These are phyloP conservation scores for Gymnothorax reevesii DNA, from an alignment of 2,797 vertebrate species.

Conservation along the genomic window DNA sequence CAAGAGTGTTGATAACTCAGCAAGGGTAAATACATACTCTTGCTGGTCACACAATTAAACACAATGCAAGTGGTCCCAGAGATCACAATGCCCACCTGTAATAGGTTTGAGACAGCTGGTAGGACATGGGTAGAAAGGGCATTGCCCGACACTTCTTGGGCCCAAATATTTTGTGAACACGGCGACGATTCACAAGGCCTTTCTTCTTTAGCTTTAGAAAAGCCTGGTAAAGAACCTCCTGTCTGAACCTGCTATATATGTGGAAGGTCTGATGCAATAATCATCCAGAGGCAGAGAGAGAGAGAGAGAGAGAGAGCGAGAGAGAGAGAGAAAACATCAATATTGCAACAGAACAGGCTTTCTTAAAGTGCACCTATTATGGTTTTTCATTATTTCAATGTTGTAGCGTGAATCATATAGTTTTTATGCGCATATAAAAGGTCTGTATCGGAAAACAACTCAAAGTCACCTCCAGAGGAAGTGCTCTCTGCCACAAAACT, in stretches of 20 bases:
- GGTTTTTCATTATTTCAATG: too few relatives aligned
- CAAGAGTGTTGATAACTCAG: neutral
- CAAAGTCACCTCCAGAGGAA: too few relatives aligned
- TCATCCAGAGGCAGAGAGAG: neutral
- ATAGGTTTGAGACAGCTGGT: constrained; percentile 92
- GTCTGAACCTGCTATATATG: constrained; percentile 83
- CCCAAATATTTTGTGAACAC: constrained; percentile 73
- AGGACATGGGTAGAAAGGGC: constrained; percentile 95
- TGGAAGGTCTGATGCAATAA: constrained; percentile 78
- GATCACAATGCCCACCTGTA: constrained; percentile 65
- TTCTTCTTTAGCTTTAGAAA: constrained; percentile 83
- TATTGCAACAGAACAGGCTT: neutral
- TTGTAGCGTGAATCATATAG: too few relatives aligned
- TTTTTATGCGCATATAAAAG: too few relatives aligned
- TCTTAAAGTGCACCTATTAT: neutral
- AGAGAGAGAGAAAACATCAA: neutral
- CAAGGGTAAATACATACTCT: neutral
- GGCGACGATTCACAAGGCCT: constrained; percentile 88
- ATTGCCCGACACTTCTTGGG: constrained; percentile 88
- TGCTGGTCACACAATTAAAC: neutral
- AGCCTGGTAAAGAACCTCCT: constrained; percentile 82
- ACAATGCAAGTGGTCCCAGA: neutral
- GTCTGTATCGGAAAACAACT: too few relatives aligned
- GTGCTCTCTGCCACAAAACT: too few relatives aligned
- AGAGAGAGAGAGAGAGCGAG: neutral